Percentiles rank a stretch among this genome's conserved stretches.
Conservation (phyloP, 2,113 vertebrate genomes). For the Apistogramma diplotaenia region DNA sequence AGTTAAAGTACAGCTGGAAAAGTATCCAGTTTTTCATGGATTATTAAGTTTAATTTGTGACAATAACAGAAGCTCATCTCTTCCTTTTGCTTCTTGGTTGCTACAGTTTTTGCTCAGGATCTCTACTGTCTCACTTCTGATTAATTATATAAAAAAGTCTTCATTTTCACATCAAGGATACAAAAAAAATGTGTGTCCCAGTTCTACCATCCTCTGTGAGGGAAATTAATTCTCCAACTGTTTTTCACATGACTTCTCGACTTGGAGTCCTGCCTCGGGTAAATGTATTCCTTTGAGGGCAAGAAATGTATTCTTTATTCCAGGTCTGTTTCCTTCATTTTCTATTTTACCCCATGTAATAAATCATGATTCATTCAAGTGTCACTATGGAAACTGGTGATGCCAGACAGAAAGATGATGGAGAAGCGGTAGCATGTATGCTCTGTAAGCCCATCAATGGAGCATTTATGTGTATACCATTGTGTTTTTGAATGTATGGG, state of each 20-base stretch:
- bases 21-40: not conserved
- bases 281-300: constrained; percentile 26
- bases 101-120: not conserved
- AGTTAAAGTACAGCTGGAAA: not conserved
- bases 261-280: not conserved
- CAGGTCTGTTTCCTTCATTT: constrained; percentile 14
- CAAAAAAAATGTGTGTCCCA: not conserved
- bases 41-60: not conserved
- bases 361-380: constrained; percentile 56
- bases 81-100: not conserved
- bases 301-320: constrained; percentile 26
- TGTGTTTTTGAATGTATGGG: not conserved
- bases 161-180: not conserved
- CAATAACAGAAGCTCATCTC: not conserved
- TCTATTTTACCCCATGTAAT: not conserved
- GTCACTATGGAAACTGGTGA: constrained; percentile 43
- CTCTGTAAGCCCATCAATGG: not conserved
- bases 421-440: not conserved
- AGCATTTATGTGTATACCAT: not conserved
- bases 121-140: not conserved
- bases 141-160: not conserved
- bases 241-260: constrained; percentile 14
- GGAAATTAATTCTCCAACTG: not conserved
- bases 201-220: constrained; percentile 1
- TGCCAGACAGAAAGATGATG: not conserved